Conservation (phyloP, 1,140 invertebrate species). For the Nautilus pompilius region DNA sequence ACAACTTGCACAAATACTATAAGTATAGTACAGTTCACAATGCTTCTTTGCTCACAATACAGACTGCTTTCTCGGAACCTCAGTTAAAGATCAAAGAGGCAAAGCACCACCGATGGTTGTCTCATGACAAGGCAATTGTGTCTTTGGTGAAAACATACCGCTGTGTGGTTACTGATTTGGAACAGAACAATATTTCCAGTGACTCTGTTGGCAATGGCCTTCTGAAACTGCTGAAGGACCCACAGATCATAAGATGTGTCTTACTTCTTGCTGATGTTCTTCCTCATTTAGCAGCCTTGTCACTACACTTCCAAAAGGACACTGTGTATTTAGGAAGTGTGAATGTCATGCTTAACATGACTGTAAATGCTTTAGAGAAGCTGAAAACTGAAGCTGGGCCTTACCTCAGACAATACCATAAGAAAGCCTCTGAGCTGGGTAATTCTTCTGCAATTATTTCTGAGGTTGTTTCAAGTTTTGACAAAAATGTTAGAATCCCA, state of each 20-base stretch:
- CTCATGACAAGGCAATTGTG: constrained; percentile 11
- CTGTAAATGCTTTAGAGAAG: not conserved
- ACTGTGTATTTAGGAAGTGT: constrained; percentile 6
- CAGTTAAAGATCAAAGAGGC: constrained; percentile 10
- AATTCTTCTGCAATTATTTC: not conserved
- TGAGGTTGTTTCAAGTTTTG: not conserved
- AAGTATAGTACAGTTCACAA: constrained; percentile 11
- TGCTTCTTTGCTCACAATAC: constrained; percentile 8
- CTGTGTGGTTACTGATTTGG: constrained; percentile 6
- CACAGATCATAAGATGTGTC: not conserved
- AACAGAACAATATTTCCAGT: not conserved
- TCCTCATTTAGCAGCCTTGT: constrained; percentile 11
- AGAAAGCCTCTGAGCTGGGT: constrained; percentile 3
- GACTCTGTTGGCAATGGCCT: constrained; percentile 12
- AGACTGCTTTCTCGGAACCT: constrained; percentile 6
- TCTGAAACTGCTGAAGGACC: constrained; percentile 10
- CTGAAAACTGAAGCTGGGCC: constrained; percentile 5
- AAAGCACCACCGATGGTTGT: constrained; percentile 13
- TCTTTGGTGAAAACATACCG: constrained; percentile 4
- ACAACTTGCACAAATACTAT: constrained; percentile 15
- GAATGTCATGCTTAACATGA: constrained; percentile 5
- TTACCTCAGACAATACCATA: too few species aligned
- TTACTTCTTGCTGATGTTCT: constrained; percentile 10
- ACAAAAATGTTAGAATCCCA: not conserved
- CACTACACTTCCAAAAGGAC: constrained; percentile 8